Percentiles rank a stretch among this genome's conserved stretches.
These are phyloP conservation scores for Limenitis camilla DNA, from an alignment of 2,888 invertebrate species.

Conservation along the genomic window DNA sequence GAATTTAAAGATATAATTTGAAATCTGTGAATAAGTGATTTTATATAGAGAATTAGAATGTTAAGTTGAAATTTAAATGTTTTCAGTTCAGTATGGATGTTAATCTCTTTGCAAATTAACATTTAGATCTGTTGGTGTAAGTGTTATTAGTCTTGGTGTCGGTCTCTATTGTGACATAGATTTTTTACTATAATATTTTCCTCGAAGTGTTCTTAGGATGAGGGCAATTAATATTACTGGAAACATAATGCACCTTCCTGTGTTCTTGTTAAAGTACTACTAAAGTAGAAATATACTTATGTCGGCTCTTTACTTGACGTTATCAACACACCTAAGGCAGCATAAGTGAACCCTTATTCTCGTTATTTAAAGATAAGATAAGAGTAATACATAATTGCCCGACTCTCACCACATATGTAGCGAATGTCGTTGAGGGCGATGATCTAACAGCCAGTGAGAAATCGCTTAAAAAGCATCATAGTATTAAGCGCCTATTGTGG, in stretches of 20 bases:
- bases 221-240: no score
- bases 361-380: no score
- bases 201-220: neutral
- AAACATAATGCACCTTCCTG: no score
- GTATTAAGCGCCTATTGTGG: slow-evolving; percentile 26
- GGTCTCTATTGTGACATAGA: slow-evolving; percentile 10
- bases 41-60: no score
- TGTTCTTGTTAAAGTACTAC: no score
- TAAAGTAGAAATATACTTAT: neutral
- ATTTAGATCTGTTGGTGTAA: slow-evolving; percentile 6
- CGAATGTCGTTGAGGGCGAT: slow-evolving; percentile 1
- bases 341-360: no score
- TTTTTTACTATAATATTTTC: slow-evolving; percentile 17
- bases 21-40: no score
- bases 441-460: slow-evolving; percentile 17
- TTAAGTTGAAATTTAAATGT: neutral
- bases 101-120: neutral
- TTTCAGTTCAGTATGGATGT: neutral
- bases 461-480: slow-evolving; percentile 19
- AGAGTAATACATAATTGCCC: no score
- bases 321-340: no score
- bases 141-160: slow-evolving; percentile 7
- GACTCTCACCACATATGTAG: no score
- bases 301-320: neutral
- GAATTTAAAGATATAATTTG: no score